These are phyloP conservation scores for Sardina pilchardus DNA, from an alignment of 2,113 vertebrate species.

Conservation along the genomic window DNA sequence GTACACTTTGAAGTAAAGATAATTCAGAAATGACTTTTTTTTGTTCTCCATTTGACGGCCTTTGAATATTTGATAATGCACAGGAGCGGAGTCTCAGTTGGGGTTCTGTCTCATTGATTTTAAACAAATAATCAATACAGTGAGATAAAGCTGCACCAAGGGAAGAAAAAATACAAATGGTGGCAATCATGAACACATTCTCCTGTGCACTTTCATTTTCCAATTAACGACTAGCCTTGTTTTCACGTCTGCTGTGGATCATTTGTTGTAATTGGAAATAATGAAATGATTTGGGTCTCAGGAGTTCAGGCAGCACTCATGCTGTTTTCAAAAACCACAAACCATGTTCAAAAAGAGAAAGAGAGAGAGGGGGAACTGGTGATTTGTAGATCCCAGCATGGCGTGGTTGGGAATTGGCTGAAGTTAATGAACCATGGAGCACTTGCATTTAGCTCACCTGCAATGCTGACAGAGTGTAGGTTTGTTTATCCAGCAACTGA, in stretches of 20 bases:
- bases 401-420: slow-evolving; percentile 20
- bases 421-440: slow-evolving; percentile 58
- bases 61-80: slow-evolving; percentile 48
- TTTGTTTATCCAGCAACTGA: slow-evolving; percentile 45
- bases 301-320: slow-evolving; percentile 29
- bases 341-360: neutral
- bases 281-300: slow-evolving; percentile 32
- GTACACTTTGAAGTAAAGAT: slow-evolving; percentile 19
- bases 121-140: slow-evolving; percentile 46
- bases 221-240: slow-evolving; percentile 32
- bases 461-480: slow-evolving; percentile 49
- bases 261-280: slow-evolving; percentile 37
- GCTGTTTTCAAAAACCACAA: slow-evolving; percentile 39
- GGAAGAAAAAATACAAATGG: slow-evolving; percentile 33
- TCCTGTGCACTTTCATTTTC: slow-evolving; percentile 37
- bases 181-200: slow-evolving; percentile 34
- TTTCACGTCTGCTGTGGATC: slow-evolving; percentile 16
- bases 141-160: slow-evolving; percentile 25
- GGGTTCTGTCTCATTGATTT: slow-evolving; percentile 33
- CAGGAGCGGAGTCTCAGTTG: slow-evolving; percentile 19
- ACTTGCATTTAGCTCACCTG: slow-evolving; percentile 54
- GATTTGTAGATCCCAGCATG: slow-evolving; percentile 25
- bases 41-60: slow-evolving; percentile 33
- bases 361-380: neutral
- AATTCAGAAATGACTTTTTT: slow-evolving; percentile 24